These are phyloP conservation scores for Corynorhinus townsendii DNA, from an alignment of 2,113 vertebrate species.

Conservation along the genomic window DNA sequence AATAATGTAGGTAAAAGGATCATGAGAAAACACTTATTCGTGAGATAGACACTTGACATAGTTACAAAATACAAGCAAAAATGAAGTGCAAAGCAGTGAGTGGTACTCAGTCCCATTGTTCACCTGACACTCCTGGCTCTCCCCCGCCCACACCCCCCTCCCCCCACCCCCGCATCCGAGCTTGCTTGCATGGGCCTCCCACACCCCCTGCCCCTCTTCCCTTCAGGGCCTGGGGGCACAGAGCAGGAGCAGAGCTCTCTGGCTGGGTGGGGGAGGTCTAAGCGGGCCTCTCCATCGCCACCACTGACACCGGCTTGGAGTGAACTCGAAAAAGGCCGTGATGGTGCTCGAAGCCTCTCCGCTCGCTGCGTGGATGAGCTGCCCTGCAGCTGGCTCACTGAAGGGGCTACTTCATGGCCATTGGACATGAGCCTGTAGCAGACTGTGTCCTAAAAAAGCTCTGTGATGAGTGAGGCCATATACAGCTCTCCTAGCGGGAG, in stretches of 20 bases:
- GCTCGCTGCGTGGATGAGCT: background rate
- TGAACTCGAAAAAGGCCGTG: background rate
- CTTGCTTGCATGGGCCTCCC: background rate
- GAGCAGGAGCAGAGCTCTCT: background rate
- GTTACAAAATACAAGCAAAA: no score
- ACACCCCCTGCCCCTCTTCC: background rate
- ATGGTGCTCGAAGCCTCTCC: background rate
- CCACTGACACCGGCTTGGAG: no score
- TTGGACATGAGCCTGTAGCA: background rate
- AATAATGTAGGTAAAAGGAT: no score
- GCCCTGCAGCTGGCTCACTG: background rate
- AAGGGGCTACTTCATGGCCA: background rate
- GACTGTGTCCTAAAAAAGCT: background rate
- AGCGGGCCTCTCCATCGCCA: background rate
- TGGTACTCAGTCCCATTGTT: no score
- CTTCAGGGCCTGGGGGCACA: background rate
- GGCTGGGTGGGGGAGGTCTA: background rate
- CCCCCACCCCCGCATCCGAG: no score
- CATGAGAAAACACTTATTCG: no score
- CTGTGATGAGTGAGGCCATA: background rate
- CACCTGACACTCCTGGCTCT: no score
- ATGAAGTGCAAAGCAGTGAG: no score
- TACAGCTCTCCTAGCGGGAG: background rate
- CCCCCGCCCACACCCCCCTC: fast-evolving
- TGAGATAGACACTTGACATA: no score